These are phyloP conservation scores for Drosophila jambulina DNA, from an alignment of 1,140 invertebrate genomes.

Conservation along the genomic window DNA sequence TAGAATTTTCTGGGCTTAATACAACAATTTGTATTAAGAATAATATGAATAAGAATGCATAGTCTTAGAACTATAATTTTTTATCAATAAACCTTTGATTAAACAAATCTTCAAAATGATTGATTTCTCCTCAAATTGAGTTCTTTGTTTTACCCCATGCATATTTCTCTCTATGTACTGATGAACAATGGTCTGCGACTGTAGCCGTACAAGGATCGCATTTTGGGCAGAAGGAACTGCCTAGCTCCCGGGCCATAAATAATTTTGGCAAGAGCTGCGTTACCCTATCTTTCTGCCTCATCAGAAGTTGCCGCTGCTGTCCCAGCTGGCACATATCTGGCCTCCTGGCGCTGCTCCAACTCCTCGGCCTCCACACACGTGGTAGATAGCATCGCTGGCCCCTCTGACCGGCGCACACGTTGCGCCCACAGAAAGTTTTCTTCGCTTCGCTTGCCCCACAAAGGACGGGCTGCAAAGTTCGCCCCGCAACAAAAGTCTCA, in stretches of 20 bases:
- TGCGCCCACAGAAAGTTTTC: constrained; percentile 45
- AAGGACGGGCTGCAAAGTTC: constrained; percentile 34
- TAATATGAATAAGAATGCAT: too few species aligned
- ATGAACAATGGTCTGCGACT: background rate
- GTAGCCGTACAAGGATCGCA: background rate
- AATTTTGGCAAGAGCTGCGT: constrained; percentile 11
- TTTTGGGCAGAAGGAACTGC: too few species aligned
- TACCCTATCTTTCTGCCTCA: constrained; percentile 7
- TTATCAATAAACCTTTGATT: background rate
- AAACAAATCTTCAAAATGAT: background rate
- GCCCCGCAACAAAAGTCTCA: constrained; percentile 78
- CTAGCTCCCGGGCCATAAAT: constrained; percentile 7
- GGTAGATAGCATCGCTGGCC: constrained; percentile 56
- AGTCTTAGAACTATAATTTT: too few species aligned
- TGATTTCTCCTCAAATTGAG: background rate
- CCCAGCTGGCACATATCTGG: constrained; percentile 46
- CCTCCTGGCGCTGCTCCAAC: constrained; percentile 9
- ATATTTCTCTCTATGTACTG: background rate
- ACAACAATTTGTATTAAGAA: too few species aligned
- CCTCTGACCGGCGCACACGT: constrained; percentile 25
- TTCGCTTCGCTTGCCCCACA: background rate
- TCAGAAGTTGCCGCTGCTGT: constrained; percentile 8
- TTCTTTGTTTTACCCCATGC: background rate
- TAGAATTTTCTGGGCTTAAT: too few species aligned
- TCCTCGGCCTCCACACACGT: constrained; percentile 40